A percentile compares a stretch with the other conserved stretches of the same genome.
Conservation (phyloP, 2,113 vertebrate genomes). For the Sprattus sprattus region DNA sequence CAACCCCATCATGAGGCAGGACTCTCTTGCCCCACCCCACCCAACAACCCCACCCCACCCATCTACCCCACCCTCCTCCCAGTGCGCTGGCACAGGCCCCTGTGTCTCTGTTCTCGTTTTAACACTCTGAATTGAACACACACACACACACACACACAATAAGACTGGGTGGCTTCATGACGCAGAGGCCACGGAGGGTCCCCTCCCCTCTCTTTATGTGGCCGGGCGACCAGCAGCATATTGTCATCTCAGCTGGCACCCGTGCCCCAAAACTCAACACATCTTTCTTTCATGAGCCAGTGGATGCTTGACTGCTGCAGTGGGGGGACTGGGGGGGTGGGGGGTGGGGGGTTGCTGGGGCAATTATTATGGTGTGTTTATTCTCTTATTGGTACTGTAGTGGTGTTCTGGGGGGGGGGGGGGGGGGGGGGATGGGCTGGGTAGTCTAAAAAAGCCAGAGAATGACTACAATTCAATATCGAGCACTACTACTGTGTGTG, state of each 20-base stretch:
- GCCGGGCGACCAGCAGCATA: slow-evolving; percentile 48
- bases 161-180: slow-evolving; percentile 50
- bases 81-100: neutral
- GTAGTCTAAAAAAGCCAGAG: too few species aligned
- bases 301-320: slow-evolving; percentile 44
- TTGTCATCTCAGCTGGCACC: slow-evolving; percentile 53
- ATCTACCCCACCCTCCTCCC: neutral
- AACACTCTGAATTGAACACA: neutral
- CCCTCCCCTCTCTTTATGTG: slow-evolving; percentile 50
- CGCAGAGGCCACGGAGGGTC: slow-evolving; percentile 41
- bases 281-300: slow-evolving; percentile 52
- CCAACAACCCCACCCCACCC: neutral
- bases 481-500: slow-evolving; percentile 14
- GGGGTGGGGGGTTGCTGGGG: slow-evolving; percentile 31
- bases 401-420: neutral
- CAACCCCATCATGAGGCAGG: neutral
- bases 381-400: slow-evolving; percentile 47
- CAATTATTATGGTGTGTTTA: slow-evolving; percentile 46
- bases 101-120: neutral
- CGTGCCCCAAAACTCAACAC: slow-evolving; percentile 43
- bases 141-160: slow-evolving; percentile 29
- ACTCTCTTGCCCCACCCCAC: neutral
- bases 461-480: slow-evolving; percentile 3
- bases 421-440: too few species aligned
- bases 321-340: neutral